A percentile compares a stretch with the other conserved stretches of the same genome.
These are phyloP conservation scores for Cossypha dichroa DNA, from an alignment of 2,797 vertebrate genomes.

Conservation along the genomic window DNA sequence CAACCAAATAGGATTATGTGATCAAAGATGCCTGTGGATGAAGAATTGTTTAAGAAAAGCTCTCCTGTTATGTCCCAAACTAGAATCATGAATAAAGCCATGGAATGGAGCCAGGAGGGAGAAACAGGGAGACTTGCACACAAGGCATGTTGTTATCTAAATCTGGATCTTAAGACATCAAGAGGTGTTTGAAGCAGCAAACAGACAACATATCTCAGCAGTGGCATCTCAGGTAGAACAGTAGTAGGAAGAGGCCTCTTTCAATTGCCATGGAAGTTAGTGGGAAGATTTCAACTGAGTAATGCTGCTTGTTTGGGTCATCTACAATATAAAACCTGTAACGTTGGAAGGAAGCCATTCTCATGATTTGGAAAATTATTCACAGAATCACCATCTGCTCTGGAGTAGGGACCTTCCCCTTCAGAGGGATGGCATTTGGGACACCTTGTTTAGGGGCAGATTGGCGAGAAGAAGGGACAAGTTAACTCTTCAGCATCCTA, in stretches of 20 bases:
- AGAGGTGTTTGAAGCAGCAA: neutral
- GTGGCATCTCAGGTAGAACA: neutral
- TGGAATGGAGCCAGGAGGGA: neutral
- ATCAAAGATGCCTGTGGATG: neutral
- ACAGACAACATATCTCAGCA: neutral
- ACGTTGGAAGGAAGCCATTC: neutral
- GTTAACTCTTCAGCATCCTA: constrained; percentile 23
- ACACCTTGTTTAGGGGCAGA: neutral
- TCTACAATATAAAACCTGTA: neutral
- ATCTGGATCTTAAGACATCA: neutral
- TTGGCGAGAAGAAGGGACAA: neutral
- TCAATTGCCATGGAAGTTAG: neutral
- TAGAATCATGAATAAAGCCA: neutral
- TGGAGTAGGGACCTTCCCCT: neutral
- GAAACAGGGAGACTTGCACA: neutral
- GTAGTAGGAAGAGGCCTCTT: neutral
- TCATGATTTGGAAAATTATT: neutral
- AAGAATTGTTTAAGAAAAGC: neutral
- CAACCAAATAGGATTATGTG: neutral
- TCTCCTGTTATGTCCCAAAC: neutral
- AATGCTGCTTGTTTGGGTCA: neutral
- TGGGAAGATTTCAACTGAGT: neutral
- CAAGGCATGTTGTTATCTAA: neutral
- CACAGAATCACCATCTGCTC: neutral
- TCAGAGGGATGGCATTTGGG: neutral